Conservation (phyloP, 2,797 vertebrate genomes). For the Meriones psammophilus region DNA sequence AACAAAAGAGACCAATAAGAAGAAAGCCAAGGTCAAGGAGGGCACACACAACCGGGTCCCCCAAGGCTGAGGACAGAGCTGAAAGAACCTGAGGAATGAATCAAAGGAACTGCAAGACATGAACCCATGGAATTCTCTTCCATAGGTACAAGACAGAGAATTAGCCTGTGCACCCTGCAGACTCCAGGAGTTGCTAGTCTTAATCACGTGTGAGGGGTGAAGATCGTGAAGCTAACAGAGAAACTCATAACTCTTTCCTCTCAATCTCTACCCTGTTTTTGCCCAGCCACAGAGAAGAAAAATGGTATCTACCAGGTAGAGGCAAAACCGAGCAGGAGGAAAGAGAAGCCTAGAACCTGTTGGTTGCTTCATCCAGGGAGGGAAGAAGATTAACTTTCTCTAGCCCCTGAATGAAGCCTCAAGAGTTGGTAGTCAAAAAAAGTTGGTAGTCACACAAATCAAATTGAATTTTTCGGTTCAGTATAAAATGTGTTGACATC, state of each 20-base stretch:
- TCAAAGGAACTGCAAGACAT: not conserved
- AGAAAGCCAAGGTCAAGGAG: not conserved
- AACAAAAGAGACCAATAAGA: not conserved
- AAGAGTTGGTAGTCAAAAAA: constrained; percentile 1
- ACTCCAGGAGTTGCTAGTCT: not conserved
- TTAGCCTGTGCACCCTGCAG: not conserved
- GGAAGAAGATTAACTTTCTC: not conserved
- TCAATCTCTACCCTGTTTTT: not conserved
- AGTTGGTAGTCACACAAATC: not conserved
- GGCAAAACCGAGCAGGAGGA: not conserved
- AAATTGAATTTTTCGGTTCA: constrained; percentile 17
- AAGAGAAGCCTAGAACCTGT: not conserved
- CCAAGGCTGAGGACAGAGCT: not conserved
- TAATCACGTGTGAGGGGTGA: not conserved
- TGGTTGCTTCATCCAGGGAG: not conserved
- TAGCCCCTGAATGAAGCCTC: not conserved
- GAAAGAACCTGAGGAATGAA: not conserved
- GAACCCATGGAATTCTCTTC: not conserved
- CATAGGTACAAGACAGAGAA: not conserved
- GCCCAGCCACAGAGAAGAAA: not conserved
- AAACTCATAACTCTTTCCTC: not conserved
- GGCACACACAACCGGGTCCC: not conserved
- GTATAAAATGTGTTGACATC: not conserved
- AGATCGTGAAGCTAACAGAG: not conserved
- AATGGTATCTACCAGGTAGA: not conserved